Evolutionary conservation across 2,888 invertebrate genomes (phyloP), one percentile per base, ranked within the genome.

Genomic region (Microplitis deprimator): DNA sequence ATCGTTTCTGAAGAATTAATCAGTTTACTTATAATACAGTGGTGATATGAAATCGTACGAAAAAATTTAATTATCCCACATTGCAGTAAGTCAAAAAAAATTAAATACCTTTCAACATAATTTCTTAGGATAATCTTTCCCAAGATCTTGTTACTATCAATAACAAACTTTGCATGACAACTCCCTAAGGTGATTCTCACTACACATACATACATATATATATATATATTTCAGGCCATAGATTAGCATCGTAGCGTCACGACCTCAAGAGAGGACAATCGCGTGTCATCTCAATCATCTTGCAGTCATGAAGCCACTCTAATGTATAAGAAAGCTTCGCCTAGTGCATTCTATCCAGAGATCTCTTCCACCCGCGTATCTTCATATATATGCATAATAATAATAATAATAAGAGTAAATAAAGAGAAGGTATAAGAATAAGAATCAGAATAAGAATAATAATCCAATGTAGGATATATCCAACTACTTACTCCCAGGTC

Each of bases 251-350:
- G 8, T 8, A 50, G 50, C 50, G 16, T 69, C 50, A 40, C 17
- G 40, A 65, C 68, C 10, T 38, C 29, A 64, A 62, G 70, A 70
- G 41, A 62, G 79, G 80, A 81, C 79, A 81, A 81, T 79, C 76
- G 79, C 79, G 76, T 76, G 77, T 81, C 79, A 80, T 81, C 81
- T 80, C 79, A 78, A 78, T 78, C 81, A 79, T 78, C 77, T 62
- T 13, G 60, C 7, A 72, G 62, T 62, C 38, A 65, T 65, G 65
- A 38, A 65, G 65, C 65, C 65, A 65, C 65, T 65, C 65, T 29
- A 65, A 20, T 65, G 50, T 50, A 50, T 50, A 50, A 50, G 50
- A 50, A 50, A 50, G 50, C 50, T 13, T 13, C 13, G 50, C 13
- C 8, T 50, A 50, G 50, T 29, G 65, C 29, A 65, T 65, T 13